A percentile compares a stretch with the other conserved stretches of the same genome.
Evolutionary conservation across 2,113 vertebrate genomes (phyloP).

Genomic region (human (Homo sapiens)): DNA sequence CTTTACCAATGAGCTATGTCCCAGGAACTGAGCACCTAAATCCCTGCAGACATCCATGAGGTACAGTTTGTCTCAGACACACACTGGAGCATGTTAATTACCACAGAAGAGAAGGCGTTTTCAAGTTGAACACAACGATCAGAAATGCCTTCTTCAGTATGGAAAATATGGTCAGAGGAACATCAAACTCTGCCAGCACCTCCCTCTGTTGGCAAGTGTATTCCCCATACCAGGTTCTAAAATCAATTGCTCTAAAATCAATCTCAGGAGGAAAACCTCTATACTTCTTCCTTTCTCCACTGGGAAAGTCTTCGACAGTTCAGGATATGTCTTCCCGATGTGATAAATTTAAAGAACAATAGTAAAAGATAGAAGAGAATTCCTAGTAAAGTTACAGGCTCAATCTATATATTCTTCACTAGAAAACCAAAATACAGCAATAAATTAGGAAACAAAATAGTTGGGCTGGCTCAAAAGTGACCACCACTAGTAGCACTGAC

Average conservation of each 20-base stretch:
- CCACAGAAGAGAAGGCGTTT: background rate
- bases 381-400: background rate
- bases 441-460: background rate
- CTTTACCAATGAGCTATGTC: constrained; percentile 28
- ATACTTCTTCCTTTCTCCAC: background rate
- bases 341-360: background rate
- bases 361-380: background rate
- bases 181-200: background rate
- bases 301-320: background rate
- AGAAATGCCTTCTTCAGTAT: background rate
- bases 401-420: background rate
- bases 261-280: background rate
- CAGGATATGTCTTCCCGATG: background rate
- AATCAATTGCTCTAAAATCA: background rate
- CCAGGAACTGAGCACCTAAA: constrained; percentile 3
- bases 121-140: background rate
- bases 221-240: background rate
- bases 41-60: background rate
- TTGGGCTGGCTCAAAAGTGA: background rate
- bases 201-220: background rate
- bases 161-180: background rate
- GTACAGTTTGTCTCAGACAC: background rate
- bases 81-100: background rate
- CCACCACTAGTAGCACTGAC: too few species aligned
- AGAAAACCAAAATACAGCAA: background rate